A percentile compares a stretch with the other conserved stretches of the same genome.
These are phyloP conservation scores for Epinotia bilunana DNA, from an alignment of 2,888 invertebrate species.

Conservation along the genomic window DNA sequence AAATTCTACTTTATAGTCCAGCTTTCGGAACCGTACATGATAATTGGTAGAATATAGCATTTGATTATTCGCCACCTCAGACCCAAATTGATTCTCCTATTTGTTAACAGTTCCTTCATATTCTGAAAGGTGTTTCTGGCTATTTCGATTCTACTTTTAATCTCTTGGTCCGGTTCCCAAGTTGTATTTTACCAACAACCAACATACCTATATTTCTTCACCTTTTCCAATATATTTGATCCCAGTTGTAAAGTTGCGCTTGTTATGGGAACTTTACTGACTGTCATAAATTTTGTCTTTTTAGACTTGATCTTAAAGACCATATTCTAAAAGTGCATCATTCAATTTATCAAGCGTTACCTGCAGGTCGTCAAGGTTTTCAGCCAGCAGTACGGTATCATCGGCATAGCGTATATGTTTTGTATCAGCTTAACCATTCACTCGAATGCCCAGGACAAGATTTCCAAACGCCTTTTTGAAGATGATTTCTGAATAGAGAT, in stretches of 20 bases:
- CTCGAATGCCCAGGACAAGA: no score
- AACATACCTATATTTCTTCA: neutral
- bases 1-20: no score
- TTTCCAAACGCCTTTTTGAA: no score
- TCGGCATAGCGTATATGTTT: no score
- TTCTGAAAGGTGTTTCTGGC: neutral
- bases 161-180: neutral
- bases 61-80: neutral
- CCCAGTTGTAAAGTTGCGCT: neutral
- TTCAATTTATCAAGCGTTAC: no score
- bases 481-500: no score
- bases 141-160: neutral
- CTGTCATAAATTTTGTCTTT: neutral
- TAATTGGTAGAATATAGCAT: neutral
- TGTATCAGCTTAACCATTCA: no score
- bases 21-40: neutral
- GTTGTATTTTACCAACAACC: neutral
- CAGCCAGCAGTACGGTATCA: no score
- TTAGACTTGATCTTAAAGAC: neutral
- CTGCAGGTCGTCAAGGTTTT: no score
- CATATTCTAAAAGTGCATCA: no score
- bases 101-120: neutral
- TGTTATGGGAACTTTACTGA: neutral
- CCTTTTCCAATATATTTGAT: neutral
- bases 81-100: neutral